Percentiles rank a stretch among this genome's conserved stretches.
These are phyloP conservation scores for Tympanuchus pallidicinctus DNA, from an alignment of 2,113 vertebrate species.

Conservation along the genomic window DNA sequence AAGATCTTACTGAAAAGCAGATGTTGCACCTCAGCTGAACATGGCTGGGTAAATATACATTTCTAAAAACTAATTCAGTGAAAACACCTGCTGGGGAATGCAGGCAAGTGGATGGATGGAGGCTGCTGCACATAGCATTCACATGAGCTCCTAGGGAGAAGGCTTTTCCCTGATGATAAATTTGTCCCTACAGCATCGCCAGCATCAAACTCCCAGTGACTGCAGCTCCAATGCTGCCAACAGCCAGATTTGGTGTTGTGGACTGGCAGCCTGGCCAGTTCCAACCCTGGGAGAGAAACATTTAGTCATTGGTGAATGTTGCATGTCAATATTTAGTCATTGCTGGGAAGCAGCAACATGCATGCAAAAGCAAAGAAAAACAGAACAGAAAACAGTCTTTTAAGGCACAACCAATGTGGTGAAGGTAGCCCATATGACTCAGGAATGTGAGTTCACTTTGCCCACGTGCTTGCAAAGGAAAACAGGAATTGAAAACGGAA, in stretches of 20 bases:
- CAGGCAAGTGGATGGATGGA: not conserved
- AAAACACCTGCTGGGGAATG: conserved; percentile 39
- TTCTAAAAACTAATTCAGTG: not conserved
- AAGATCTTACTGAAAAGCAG: conserved; percentile 37
- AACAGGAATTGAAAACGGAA: conserved; percentile 61
- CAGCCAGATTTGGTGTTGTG: not conserved
- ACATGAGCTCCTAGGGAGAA: not conserved
- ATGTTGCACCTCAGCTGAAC: conserved; percentile 12
- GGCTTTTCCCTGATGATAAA: not conserved
- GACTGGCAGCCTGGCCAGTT: not conserved
- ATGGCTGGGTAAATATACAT: not conserved
- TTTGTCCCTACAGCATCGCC: not conserved
- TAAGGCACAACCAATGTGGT: not conserved
- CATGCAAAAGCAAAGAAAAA: not conserved
- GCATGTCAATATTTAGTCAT: conserved; percentile 59
- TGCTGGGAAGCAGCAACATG: conserved; percentile 32
- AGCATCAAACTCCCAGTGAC: not conserved
- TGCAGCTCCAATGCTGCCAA: not conserved
- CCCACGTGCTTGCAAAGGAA: not conserved
- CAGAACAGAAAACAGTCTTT: conserved; percentile 9
- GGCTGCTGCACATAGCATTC: not conserved
- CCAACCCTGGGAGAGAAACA: not conserved
- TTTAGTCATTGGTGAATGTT: conserved; percentile 32
- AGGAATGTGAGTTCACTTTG: not conserved
- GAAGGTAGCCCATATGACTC: not conserved